These are phyloP conservation scores for Anarrhichthys ocellatus DNA, from an alignment of 2,113 vertebrate species.

Conservation along the genomic window DNA sequence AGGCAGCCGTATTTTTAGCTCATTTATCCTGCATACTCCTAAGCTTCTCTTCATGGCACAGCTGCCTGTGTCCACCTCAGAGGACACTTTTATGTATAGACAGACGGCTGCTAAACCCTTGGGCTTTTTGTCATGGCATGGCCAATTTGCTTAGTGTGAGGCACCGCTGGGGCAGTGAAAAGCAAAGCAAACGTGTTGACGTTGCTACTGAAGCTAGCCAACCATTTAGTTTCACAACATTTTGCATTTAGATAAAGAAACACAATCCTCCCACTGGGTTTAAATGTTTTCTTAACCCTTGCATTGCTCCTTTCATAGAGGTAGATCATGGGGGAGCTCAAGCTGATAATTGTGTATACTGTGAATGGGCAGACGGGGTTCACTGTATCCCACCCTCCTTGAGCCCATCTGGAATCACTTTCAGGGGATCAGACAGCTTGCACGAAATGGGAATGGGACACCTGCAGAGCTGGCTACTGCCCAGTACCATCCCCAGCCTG, in stretches of 20 bases:
- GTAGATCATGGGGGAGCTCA: conserved; percentile 69
- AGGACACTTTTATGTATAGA: conserved; percentile 27
- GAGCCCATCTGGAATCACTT: conserved; percentile 83
- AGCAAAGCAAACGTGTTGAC: conserved; percentile 59
- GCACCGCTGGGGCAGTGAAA: conserved; percentile 47
- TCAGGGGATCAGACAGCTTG: conserved; percentile 77
- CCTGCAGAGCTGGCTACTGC: conserved; percentile 74
- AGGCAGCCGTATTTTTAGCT: conserved; percentile 37
- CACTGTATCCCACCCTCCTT: conserved; percentile 73
- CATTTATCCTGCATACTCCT: conserved; percentile 24
- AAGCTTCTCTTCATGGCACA: conserved; percentile 14
- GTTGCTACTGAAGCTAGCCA: conserved; percentile 56
- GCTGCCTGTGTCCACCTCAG: conserved; percentile 13
- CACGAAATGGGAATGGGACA: conserved; percentile 78
- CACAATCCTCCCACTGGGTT: conserved; percentile 61
- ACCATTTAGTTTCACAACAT: conserved; percentile 74
- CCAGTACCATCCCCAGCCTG: conserved; percentile 61
- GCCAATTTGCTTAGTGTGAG: conserved; percentile 45
- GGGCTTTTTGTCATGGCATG: conserved; percentile 22
- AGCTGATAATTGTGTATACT: conserved; percentile 81
- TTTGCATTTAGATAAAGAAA: conserved; percentile 75
- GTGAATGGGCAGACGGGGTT: conserved; percentile 67
- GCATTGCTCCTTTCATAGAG: conserved; percentile 68
- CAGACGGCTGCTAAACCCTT: conserved; percentile 25
- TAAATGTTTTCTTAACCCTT: conserved; percentile 77